Evolutionary conservation across 2,888 invertebrate species (phyloP).

Genomic region (Corbicula japonica): DNA sequence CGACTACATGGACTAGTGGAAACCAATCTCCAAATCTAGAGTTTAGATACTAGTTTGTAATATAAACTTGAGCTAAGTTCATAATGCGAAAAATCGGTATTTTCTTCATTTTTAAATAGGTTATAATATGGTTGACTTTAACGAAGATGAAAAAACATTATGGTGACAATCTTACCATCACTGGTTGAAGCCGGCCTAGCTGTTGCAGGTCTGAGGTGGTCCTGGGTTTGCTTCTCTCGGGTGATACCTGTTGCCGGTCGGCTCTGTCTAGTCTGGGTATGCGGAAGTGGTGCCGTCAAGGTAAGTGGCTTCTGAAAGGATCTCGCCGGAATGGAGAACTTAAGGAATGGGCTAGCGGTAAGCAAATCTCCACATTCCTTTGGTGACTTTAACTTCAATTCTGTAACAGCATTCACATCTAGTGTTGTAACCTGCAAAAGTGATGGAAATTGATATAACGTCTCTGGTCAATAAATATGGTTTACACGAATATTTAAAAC

Average conservation of each 20-base stretch:
- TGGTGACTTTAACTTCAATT: constrained; percentile 71
- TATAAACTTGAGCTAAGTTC: no score
- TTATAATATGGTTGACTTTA: no score
- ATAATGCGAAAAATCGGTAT: no score
- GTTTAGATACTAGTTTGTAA: no score
- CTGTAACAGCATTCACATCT: constrained; percentile 75
- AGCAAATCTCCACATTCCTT: constrained; percentile 72
- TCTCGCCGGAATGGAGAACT: constrained; percentile 60
- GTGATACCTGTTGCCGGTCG: constrained; percentile 76
- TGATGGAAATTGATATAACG: no score
- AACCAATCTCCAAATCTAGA: no score
- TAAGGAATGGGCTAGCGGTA: constrained; percentile 78
- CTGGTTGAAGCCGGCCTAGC: constrained; percentile 58
- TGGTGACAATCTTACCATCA: no score
- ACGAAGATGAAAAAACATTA: no score
- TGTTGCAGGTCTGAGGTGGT: constrained; percentile 63
- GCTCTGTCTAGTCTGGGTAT: constrained; percentile 66
- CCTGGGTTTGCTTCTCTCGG: constrained; percentile 15
- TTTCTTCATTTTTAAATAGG: no score
- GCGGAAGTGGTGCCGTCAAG: constrained; percentile 80
- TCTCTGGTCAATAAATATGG: no score
- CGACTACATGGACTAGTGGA: no score
- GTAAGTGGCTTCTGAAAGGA: constrained; percentile 74
- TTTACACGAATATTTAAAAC: no score
- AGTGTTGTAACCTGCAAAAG: constrained; percentile 82